These are phyloP conservation scores for Acleris emargana DNA, from an alignment of 2,888 invertebrate genomes.

Conservation along the genomic window DNA sequence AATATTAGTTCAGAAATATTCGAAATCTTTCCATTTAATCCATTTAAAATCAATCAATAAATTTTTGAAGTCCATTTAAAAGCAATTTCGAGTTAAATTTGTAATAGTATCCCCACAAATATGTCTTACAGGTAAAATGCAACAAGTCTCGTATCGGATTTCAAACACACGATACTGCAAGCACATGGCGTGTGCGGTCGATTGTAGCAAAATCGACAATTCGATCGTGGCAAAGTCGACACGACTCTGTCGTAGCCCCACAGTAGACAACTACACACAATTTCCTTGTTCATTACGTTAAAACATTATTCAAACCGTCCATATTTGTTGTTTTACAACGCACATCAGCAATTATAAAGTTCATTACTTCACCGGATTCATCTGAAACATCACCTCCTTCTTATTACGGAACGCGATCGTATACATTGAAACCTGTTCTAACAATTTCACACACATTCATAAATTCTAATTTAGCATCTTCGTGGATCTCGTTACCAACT, in stretches of 20 bases:
- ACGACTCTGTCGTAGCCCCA: constrained; percentile 52
- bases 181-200: constrained; percentile 69
- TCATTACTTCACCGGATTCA: constrained; percentile 57
- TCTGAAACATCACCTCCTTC: constrained; percentile 60
- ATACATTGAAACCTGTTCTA: constrained; percentile 71
- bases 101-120: constrained; percentile 21
- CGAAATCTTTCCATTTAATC: too few relatives aligned
- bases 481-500: constrained; percentile 77
- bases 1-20: too few relatives aligned
- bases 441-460: constrained; percentile 83
- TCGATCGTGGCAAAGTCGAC: constrained; percentile 62
- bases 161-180: constrained; percentile 62
- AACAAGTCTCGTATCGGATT: constrained; percentile 65
- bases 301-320: constrained; percentile 17
- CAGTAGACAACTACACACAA: constrained; percentile 17
- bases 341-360: constrained; percentile 60
- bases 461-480: constrained; percentile 81
- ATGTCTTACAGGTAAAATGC: constrained; percentile 52
- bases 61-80: too few relatives aligned
- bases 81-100: too few relatives aligned
- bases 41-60: too few relatives aligned
- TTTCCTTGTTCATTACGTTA: constrained; percentile 23
- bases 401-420: constrained; percentile 63
- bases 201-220: constrained; percentile 67
- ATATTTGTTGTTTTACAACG: constrained; percentile 40